A percentile compares a stretch with the other conserved stretches of the same genome.
phyloP scores from a whole-genome alignment of 2,113 vertebrate genomes.

The Talpa occidentalis region DNA sequence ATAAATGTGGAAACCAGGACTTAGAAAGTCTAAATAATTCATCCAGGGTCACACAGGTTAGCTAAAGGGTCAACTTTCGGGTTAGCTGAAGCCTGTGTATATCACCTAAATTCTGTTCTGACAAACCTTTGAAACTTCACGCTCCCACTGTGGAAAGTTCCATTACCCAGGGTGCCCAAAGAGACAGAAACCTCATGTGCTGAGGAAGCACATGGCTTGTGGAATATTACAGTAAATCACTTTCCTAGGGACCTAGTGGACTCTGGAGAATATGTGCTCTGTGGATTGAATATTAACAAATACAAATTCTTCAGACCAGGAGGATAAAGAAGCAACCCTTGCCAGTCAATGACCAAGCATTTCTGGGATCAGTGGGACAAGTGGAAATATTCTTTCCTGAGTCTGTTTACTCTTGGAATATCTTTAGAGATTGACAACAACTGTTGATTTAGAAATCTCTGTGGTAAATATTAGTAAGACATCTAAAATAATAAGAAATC shows the following conservation, averaged over 20 bases:
- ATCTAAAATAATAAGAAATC: slow-evolving; percentile 24
- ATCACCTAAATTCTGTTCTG: background rate
- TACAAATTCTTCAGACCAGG: background rate
- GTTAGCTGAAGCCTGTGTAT: background rate
- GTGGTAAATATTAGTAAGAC: background rate
- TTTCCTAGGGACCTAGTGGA: background rate
- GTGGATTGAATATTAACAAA: slow-evolving; percentile 35
- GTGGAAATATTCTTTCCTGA: background rate
- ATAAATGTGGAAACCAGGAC: background rate
- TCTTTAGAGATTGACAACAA: background rate
- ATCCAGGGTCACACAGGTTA: background rate
- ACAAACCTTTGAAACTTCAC: background rate
- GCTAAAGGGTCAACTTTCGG: background rate
- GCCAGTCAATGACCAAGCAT: background rate
- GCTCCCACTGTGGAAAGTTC: background rate
- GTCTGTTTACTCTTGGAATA: background rate
- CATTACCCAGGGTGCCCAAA: background rate
- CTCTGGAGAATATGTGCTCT: background rate
- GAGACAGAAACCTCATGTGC: background rate
- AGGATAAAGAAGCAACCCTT: background rate
- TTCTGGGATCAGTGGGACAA: slow-evolving; percentile 1
- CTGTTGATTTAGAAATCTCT: slow-evolving; percentile 6
- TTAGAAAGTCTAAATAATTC: background rate
- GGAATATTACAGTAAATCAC: background rate
- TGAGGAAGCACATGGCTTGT: background rate